phyloP scores from a whole-genome alignment of 2,113 vertebrate genomes.

The Felis chaus region DNA sequence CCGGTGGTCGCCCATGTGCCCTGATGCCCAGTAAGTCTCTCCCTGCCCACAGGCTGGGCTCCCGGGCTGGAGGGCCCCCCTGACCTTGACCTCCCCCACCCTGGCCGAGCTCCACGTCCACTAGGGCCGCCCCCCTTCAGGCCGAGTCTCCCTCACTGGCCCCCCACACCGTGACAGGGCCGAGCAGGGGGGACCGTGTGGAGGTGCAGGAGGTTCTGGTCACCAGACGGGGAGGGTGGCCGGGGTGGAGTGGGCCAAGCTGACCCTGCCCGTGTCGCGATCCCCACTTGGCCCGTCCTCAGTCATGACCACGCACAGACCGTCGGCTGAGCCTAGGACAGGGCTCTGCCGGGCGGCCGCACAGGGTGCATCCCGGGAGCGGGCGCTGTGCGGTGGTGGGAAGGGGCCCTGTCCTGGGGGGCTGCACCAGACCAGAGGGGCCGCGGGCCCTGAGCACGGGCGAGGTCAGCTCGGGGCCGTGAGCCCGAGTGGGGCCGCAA shows the following conservation, averaged over 20 bases:
- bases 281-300: not conserved
- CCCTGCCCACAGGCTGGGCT: not conserved
- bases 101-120: not conserved
- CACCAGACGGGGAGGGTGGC: not conserved
- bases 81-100: not conserved
- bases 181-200: not conserved
- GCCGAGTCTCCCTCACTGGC: accelerated
- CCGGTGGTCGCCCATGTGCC: not conserved
- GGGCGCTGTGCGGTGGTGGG: no score
- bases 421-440: not conserved
- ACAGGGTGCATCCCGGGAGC: not conserved
- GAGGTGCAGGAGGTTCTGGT: not conserved
- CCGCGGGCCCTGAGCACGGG: accelerated
- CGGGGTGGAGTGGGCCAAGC: accelerated
- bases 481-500: accelerated
- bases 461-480: accelerated
- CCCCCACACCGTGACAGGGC: accelerated
- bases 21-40: not conserved
- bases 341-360: not conserved
- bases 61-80: not conserved
- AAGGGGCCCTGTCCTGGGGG: no score
- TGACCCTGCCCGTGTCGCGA: not conserved
- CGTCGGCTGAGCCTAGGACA: not conserved
- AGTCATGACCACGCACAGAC: not conserved
- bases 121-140: no score